Percentiles rank a stretch among this genome's conserved stretches.
Evolutionary conservation across 2,113 vertebrate genomes (phyloP).

Genomic region (Eulemur rufifrons): DNA sequence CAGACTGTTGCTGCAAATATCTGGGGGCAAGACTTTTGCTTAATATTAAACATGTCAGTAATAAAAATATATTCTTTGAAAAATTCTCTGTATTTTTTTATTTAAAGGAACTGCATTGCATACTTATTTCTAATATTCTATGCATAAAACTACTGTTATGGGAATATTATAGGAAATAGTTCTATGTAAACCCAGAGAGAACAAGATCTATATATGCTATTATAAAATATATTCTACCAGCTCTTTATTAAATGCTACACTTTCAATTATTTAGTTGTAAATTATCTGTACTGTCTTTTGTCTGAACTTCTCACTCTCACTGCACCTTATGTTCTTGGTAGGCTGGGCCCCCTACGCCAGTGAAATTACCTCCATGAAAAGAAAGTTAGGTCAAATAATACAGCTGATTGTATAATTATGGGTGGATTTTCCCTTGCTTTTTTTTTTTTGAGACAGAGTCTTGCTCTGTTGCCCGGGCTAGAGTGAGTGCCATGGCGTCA

Average conservation of each 20-base stretch:
- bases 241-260: neutral
- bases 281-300: neutral
- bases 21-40: neutral
- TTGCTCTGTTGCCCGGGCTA: too few relatives aligned
- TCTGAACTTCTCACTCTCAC: neutral
- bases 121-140: neutral
- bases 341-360: fast-evolving
- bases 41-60: constrained; percentile 21
- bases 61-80: constrained; percentile 36
- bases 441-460: too few relatives aligned
- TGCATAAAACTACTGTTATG: neutral
- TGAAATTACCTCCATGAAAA: neutral
- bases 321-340: neutral
- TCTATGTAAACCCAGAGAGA: neutral
- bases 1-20: constrained; percentile 29
- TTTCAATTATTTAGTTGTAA: neutral
- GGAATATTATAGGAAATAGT: neutral
- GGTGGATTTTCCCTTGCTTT: neutral
- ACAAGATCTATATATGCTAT: neutral
- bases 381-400: neutral
- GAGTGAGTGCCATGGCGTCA: too few relatives aligned
- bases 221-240: neutral
- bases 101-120: neutral
- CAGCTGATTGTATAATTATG: neutral
- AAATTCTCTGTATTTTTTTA: constrained; percentile 21